Evolutionary conservation across 1,140 invertebrate species (phyloP).

Genomic region (Dendroctonus ponderosae): DNA sequence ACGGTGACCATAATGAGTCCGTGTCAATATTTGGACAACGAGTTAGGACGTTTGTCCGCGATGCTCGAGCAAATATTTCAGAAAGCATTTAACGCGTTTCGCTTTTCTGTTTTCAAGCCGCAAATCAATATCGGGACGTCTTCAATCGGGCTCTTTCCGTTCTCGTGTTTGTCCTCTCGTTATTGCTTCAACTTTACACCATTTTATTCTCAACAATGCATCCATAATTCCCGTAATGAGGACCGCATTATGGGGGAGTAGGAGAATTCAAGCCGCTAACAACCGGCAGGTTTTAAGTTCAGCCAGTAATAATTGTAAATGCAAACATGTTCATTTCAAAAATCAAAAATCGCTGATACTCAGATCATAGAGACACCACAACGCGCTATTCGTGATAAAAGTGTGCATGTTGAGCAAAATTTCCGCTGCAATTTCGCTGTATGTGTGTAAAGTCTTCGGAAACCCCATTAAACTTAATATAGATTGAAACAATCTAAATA

Average conservation of each 20-base stretch:
- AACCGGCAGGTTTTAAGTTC: too few species aligned
- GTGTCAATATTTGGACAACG: slow-evolving; percentile 19
- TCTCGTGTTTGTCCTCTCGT: slow-evolving; percentile 8
- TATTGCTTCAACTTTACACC: slow-evolving; percentile 14
- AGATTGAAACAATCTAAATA: slow-evolving; percentile 15
- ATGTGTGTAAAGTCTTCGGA: background rate
- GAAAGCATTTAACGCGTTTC: slow-evolving; percentile 22
- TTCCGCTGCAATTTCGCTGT: too few species aligned
- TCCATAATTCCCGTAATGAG: slow-evolving; percentile 2
- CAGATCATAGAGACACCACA: too few species aligned
- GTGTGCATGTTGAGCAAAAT: too few species aligned
- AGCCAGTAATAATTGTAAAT: too few species aligned
- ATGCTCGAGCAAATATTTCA: slow-evolving; percentile 18
- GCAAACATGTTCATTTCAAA: too few species aligned
- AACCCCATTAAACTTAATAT: slow-evolving; percentile 12
- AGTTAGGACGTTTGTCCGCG: slow-evolving; percentile 14
- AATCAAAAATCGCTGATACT: too few species aligned
- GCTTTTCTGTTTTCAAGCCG: slow-evolving; percentile 6
- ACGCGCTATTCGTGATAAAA: too few species aligned
- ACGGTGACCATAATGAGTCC: slow-evolving; percentile 22
- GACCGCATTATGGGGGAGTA: too few species aligned
- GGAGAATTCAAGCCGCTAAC: too few species aligned
- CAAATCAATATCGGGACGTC: slow-evolving; percentile 4
- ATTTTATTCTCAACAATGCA: slow-evolving; percentile 16
- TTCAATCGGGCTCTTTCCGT: slow-evolving; percentile 10